Percentiles rank a stretch among this genome's conserved stretches.
phyloP scores from a whole-genome alignment of 2,113 vertebrate genomes.

The Coryphaenoides rupestris region DNA sequence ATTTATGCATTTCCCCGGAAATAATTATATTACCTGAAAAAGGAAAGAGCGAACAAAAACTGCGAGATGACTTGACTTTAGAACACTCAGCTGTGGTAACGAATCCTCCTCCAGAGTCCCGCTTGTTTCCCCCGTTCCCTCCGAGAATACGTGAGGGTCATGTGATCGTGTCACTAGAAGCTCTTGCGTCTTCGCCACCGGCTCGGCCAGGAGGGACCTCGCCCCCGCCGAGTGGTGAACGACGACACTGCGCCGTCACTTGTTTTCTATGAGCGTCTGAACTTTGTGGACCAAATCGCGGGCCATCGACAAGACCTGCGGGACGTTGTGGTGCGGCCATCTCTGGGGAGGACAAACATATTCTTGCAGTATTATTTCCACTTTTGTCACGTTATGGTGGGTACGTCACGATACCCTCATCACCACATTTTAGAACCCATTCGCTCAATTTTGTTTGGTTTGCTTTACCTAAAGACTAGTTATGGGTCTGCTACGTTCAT shows the following conservation, averaged over 20 bases:
- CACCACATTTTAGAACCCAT: too few species aligned
- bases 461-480: too few species aligned
- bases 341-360: conserved; percentile 63
- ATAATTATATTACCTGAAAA: conserved; percentile 48
- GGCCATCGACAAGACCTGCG: conserved; percentile 87
- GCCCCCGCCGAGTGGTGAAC: not conserved
- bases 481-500: too few species aligned
- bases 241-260: conserved; percentile 73
- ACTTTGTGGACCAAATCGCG: conserved; percentile 93
- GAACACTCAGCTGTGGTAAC: conserved; percentile 21
- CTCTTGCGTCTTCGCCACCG: conserved; percentile 9
- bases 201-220: too few species aligned
- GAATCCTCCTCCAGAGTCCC: not conserved
- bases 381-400: too few species aligned
- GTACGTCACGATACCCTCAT: too few species aligned
- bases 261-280: conserved; percentile 97
- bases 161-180: conserved; percentile 15
- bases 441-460: too few species aligned
- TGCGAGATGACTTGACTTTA: conserved; percentile 37
- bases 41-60: conserved; percentile 48
- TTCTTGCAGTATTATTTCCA: not conserved
- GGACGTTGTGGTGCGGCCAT: conserved; percentile 90
- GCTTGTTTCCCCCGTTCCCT: not conserved
- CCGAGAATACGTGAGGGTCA: conserved; percentile 16
- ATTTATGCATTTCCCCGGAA: conserved; percentile 35